Conservation (phyloP, 2,888 invertebrate genomes). For the Merodon equestris region DNA sequence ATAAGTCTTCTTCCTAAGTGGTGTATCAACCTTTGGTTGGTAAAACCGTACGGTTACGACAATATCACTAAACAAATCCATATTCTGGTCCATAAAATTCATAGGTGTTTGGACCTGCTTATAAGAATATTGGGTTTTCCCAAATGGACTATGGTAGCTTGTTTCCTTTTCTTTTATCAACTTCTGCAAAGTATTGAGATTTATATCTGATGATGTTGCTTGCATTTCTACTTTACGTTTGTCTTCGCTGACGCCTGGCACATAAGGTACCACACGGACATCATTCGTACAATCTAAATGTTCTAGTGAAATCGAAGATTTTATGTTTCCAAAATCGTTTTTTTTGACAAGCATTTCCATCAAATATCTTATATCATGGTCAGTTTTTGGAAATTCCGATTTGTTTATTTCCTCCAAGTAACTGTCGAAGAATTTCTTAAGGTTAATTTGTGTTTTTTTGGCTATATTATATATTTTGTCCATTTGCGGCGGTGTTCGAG, state of each 20-base stretch:
- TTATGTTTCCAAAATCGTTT: slow-evolving; percentile 60
- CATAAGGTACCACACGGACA: slow-evolving; percentile 67
- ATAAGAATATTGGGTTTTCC: slow-evolving; percentile 47
- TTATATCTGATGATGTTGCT: slow-evolving; percentile 48
- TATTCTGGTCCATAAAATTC: slow-evolving; percentile 61
- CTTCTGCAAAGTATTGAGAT: slow-evolving; percentile 64
- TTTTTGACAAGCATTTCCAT: slow-evolving; percentile 60
- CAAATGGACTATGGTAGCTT: slow-evolving; percentile 71
- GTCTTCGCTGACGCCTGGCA: slow-evolving; percentile 67
- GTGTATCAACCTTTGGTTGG: slow-evolving; percentile 78
- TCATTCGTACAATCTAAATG: slow-evolving; percentile 70
- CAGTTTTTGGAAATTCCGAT: slow-evolving; percentile 60
- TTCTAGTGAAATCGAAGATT: slow-evolving; percentile 69
- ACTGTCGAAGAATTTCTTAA: slow-evolving; percentile 71
- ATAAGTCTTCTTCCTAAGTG: slow-evolving; percentile 70
- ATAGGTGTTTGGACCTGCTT: slow-evolving; percentile 33
- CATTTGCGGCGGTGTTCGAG: slow-evolving; percentile 70
- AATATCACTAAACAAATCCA: slow-evolving; percentile 77
- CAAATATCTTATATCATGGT: slow-evolving; percentile 59
- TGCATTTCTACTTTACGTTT: slow-evolving; percentile 48
- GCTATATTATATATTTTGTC: slow-evolving; percentile 71
- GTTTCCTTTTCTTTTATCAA: slow-evolving; percentile 67
- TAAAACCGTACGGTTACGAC: slow-evolving; percentile 80
- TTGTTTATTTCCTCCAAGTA: slow-evolving; percentile 63
- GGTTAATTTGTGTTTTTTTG: slow-evolving; percentile 69